Evolutionary conservation across 2,797 vertebrate species (phyloP), one percentile per base, ranked within the genome.

Genomic region (Sardinella longiceps): DNA sequence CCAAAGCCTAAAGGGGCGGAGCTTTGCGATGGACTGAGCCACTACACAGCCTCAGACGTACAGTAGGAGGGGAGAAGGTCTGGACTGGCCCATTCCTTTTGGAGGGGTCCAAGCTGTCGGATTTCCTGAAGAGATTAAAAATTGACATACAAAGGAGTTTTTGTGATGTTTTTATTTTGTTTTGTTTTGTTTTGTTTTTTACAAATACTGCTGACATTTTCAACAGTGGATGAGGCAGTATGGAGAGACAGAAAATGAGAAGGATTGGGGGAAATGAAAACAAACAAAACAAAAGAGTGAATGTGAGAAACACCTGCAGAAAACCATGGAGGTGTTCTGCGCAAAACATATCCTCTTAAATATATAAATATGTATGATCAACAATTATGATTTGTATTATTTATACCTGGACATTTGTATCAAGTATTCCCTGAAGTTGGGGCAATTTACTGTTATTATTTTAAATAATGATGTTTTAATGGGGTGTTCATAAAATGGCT

Each of bases 371-470:
- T 91, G 91, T 91, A 92, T 89, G 85, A 89, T 90, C 91, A 85
- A 93, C 90, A 90, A 92, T 89, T 91, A 91, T 93, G 88, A 87
- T 94, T 95, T 95, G 89, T 94, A 94, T 95, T 90, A 94, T 95
- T 95, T 94, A 93, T 94, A 94, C 88, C 88, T 92, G 89, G 89
- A 93, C 89, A 93, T 94, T 94, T 95, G 91, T 93, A 87, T 93
- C 88, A 91, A 89, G 87, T 87, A 90, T 82, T 82, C 66, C 91
- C 88, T 87, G 89, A 25, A 85, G 82, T 88, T 87, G 86, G 89
- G 88, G 85, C 88, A 87, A 88, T 93, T 93, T 93, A 89, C 90
- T 91, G 89, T 93, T 92, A 88, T 94, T 93, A 90, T 92, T 94
- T 93, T 89, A 33, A 93, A 90, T 90, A 90, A 92, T 90, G 90